Conservation (phyloP, 2,113 vertebrate genomes). For the Leptobrachium leishanense region DNA sequence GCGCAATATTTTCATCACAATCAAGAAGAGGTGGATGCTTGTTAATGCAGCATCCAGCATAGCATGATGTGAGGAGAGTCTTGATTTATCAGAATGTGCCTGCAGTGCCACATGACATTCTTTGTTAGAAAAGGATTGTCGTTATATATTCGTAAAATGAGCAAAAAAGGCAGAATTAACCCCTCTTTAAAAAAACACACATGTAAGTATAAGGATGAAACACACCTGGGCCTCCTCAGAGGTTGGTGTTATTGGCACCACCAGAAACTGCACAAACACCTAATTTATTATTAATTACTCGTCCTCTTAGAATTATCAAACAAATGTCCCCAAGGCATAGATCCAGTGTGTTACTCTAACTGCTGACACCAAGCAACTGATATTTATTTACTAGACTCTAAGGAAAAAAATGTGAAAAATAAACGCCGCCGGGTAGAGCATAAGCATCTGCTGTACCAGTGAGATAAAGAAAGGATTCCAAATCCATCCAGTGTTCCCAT, state of each 20-base stretch:
- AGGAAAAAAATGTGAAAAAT: conserved; percentile 16
- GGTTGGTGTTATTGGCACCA: conserved; percentile 5
- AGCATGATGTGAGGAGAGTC: not conserved
- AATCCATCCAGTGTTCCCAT: too few species aligned
- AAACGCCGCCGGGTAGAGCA: conserved; percentile 7
- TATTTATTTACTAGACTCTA: conserved; percentile 35
- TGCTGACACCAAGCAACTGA: conserved; percentile 31
- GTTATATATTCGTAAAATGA: not conserved
- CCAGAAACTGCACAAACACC: conserved; percentile 20
- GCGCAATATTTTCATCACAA: conserved; percentile 24
- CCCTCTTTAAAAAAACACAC: not conserved
- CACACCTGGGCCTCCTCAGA: not conserved
- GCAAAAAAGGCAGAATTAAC: conserved; percentile 10
- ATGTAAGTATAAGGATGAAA: not conserved
- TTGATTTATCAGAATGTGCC: conserved; percentile 31
- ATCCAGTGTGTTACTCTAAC: conserved; percentile 33
- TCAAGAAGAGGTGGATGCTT: conserved; percentile 11
- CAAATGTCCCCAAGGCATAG: conserved; percentile 29
- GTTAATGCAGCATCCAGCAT: conserved; percentile 9
- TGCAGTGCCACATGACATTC: conserved; percentile 43
- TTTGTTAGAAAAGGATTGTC: conserved; percentile 29
- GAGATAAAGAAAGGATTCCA: too few species aligned
- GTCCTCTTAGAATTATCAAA: conserved; percentile 34
- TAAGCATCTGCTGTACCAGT: not conserved
- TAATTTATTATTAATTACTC: conserved; percentile 44